Base-by-base conservation (phyloP, 2,888 invertebrate species). In the Agrotis clavis region DNA sequence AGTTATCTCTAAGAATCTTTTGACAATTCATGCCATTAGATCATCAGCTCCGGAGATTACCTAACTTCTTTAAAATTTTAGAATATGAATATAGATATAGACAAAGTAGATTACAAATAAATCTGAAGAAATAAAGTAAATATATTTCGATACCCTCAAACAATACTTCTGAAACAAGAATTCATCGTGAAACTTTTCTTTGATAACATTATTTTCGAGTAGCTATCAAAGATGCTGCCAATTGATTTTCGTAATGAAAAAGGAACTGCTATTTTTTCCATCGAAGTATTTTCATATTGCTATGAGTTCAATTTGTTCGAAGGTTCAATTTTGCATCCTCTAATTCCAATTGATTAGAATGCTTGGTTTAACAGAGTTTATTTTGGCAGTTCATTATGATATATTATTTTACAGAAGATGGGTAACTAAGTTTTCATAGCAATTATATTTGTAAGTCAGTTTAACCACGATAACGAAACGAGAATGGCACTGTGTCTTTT, bases 171-270 rank as follows among this genome's bases (percentile, higher is more conserved):
- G 35, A 30, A 62, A n/a, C n/a, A 41, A 48, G 41, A 56, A 63
- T 74, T 78, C 53, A 67, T 76, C 60, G 70, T 76, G 66, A 70
- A 73, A 69, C 47, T 51, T 62, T 71, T 60, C 61, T 66, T 48
- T 59, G 54, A 21, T n/a, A 71, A 53, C 21, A 14, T 63, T 71
- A 65, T 45, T 16, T 45, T 45, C 19, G 35, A 64, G 19, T 47
- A 60, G 64, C 60, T 64, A 71, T 67, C 65, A n/a, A 53, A 11
- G n/a, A 18, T 53, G 51, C 11, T 45, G 4, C 7, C 1, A 51
- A 35, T 11, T 14, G 35, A 13, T n/a, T 21, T 16, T 41, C 18
- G 19, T 54, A 61, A 71, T 53, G 71, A 53, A 71, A 71, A 53
- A 71, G 2, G 6, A 47, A 69, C 25, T 14, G 59, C 14, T 53